These are phyloP conservation scores for Pelodytes ibericus DNA, from an alignment of 2,797 vertebrate species.

Conservation along the genomic window DNA sequence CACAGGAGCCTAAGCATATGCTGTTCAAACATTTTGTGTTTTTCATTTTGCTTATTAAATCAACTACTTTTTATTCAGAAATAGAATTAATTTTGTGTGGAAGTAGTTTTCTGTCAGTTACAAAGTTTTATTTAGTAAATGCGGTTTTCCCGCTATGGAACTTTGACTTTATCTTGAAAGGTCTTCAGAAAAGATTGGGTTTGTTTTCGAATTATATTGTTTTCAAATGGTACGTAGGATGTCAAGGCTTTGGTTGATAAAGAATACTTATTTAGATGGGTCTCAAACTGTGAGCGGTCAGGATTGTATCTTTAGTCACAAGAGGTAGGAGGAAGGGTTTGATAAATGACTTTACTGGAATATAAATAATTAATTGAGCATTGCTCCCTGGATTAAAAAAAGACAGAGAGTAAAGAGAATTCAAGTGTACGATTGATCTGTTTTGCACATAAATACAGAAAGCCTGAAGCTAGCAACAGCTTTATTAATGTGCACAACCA, in stretches of 20 bases:
- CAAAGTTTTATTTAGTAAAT: background rate
- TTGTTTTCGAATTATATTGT: background rate
- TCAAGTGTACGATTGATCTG: constrained; percentile 25
- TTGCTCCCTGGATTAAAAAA: constrained; percentile 18
- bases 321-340: constrained; percentile 5
- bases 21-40: too few relatives aligned
- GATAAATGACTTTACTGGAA: constrained; percentile 17
- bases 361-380: constrained; percentile 24
- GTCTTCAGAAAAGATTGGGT: background rate
- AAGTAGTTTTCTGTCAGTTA: background rate
- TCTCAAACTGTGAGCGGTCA: constrained; percentile 10
- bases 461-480: background rate
- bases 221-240: background rate
- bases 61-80: too few relatives aligned
- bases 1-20: too few relatives aligned
- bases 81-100: background rate
- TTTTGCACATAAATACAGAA: constrained; percentile 28
- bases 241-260: background rate
- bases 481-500: constrained; percentile 5
- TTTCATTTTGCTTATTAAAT: too few relatives aligned
- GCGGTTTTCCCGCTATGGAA: background rate
- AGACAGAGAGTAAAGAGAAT: constrained; percentile 26
- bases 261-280: background rate
- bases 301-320: constrained; percentile 11
- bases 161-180: background rate